Base-by-base conservation (phyloP, 2,888 invertebrate species). In the Ophion ellenae region DNA sequence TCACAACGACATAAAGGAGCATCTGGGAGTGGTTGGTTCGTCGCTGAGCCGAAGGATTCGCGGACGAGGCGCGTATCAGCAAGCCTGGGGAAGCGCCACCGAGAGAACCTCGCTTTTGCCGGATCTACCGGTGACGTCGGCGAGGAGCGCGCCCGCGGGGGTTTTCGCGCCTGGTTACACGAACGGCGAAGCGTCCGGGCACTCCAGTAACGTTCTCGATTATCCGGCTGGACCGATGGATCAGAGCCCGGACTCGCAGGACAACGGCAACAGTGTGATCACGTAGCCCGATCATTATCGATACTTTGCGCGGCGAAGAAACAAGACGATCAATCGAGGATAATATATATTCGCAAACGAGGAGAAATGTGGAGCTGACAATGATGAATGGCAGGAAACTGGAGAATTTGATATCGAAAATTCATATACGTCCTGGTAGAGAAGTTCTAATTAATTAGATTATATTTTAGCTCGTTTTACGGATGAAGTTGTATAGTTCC, bases 1-100 rank as follows among this genome's bases (percentile, higher is more conserved):
- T 63, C 97, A 97, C 89, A 96, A 97, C 86, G 99, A 99, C 93
- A 97, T 99, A 75, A 96, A 97, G 47, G 99, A 99, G 93, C 99
- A 99, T 93, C 96, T 99, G 81, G 97, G 98, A 20, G 98, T 98
- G 83, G 98, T 99, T 67, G 96, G 98, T 96, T 97, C 97, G 90
- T 96, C 97, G 20, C 95, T 97, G 88, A 97, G 97, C 92, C 95
- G 97, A 66, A 95, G 97, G 86, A 96, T 97, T 87, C 95, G 97
- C 77, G 97, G 97, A n/a, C 96, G 97, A 88, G 96, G 96, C 73
- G 96, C 96, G 94, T 97, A 97, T 93, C 96, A 96, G 88, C 95
- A 97, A 94, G 95, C 97, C 1, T 95, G 97, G 88, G 97, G 97
- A 3, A 93, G 91, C 78, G 93, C 91, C 0, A 93, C 89, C 1